A percentile compares a stretch with the other conserved stretches of the same genome.
These are phyloP conservation scores for Drosophila chauvacae DNA, from an alignment of 1,140 invertebrate genomes.

Conservation along the genomic window DNA sequence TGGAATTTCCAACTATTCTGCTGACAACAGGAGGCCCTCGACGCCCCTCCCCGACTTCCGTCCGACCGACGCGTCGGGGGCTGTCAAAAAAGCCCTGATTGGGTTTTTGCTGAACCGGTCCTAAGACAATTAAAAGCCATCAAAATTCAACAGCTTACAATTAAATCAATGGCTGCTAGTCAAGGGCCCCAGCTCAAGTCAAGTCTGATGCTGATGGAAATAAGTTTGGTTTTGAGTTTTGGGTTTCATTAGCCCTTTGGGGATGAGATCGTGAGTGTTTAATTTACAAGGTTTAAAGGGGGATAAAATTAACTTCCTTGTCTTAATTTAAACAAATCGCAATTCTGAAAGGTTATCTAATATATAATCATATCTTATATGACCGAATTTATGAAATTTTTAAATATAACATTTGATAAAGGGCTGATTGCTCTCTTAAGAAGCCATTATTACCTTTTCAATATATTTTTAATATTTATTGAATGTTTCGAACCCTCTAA, in stretches of 20 bases:
- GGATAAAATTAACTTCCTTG: background rate
- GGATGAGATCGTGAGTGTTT: conserved; percentile 7
- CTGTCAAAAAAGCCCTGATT: conserved; percentile 54
- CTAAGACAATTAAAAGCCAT: conserved; percentile 79
- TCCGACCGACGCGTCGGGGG: background rate
- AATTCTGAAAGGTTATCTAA: background rate
- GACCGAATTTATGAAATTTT: background rate
- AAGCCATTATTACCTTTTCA: too few relatives aligned
- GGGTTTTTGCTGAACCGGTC: conserved; percentile 56
- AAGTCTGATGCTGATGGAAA: conserved; percentile 31
- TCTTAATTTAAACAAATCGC: background rate
- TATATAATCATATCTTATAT: too few relatives aligned
- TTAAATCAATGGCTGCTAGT: conserved; percentile 65
- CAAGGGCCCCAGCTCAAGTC: conserved; percentile 27
- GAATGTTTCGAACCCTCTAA: background rate
- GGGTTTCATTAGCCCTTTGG: background rate
- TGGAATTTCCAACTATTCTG: conserved; percentile 66
- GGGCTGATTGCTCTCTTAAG: background rate
- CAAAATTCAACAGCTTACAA: conserved; percentile 78
- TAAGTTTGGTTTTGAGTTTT: conserved; percentile 38
- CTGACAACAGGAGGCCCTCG: conserved; percentile 44
- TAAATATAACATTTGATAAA: background rate
- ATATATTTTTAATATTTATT: background rate
- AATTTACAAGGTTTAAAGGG: background rate
- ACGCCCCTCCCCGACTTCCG: background rate